phyloP scores from a whole-genome alignment of 2,797 vertebrate genomes.

The Leucoraja ocellata region DNA sequence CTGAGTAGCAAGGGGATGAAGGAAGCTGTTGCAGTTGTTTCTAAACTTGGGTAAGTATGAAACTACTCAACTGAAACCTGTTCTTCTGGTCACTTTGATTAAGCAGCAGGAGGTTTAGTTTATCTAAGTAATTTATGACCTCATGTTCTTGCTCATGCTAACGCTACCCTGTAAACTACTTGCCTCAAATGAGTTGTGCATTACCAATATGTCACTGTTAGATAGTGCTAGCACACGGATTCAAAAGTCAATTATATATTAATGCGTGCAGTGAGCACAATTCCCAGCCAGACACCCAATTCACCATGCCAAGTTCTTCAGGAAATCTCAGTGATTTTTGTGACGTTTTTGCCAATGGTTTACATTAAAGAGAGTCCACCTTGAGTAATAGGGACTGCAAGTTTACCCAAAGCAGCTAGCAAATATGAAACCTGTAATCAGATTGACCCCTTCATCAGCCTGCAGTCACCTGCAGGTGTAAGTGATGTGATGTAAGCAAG shows the following conservation, averaged over 20 bases:
- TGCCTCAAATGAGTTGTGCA: neutral
- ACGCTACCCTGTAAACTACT: too few species aligned
- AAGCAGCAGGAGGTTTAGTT: neutral
- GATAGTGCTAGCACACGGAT: neutral
- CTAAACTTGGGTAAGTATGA: slow-evolving; percentile 31
- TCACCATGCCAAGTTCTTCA: neutral
- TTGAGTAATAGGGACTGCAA: neutral
- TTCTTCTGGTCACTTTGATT: slow-evolving; percentile 37
- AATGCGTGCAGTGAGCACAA: neutral
- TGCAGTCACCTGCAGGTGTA: neutral
- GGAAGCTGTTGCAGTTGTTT: neutral
- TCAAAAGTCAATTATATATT: neutral
- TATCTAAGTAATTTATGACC: neutral
- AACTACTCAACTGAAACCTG: slow-evolving; percentile 26
- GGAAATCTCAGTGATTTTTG: neutral
- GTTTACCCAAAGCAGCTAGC: neutral
- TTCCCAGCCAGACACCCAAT: neutral
- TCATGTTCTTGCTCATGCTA: neutral
- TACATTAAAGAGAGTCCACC: neutral
- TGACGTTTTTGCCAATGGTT: neutral
- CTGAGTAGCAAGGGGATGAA: slow-evolving; percentile 18
- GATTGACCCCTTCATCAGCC: slow-evolving; percentile 9
- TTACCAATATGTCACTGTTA: neutral
- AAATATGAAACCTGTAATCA: neutral
- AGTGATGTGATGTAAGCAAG: neutral